Evolutionary conservation across 2,888 invertebrate genomes (phyloP).

Genomic region (Polydesmus complanatus): DNA sequence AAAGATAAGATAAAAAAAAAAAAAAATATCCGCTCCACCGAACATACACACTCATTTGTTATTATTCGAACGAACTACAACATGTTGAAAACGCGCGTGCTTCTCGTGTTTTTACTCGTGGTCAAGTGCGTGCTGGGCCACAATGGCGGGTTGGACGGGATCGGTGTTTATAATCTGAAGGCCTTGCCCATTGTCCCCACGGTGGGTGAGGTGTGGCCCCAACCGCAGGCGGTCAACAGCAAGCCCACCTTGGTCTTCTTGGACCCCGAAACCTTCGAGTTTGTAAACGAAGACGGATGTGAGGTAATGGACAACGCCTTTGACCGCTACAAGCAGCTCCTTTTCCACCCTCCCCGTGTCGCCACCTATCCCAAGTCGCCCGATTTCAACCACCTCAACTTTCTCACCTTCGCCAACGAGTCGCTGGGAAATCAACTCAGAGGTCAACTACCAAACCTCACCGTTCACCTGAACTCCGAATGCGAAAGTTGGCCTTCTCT

Average conservation of each 20-base stretch:
- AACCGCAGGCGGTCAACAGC: constrained; percentile 39
- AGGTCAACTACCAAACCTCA: constrained; percentile 38
- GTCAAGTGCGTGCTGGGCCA: too few species aligned
- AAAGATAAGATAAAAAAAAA: too few species aligned
- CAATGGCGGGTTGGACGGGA: too few species aligned
- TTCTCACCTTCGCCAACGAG: constrained; percentile 24
- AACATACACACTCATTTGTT: too few species aligned
- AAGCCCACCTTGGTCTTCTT: constrained; percentile 34
- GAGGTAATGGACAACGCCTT: constrained; percentile 43
- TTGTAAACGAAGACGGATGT: constrained; percentile 37
- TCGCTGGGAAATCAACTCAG: background rate
- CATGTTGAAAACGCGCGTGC: too few species aligned
- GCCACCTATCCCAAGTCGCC: constrained; percentile 10
- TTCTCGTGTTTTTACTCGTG: too few species aligned
- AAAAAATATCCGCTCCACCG: too few species aligned
- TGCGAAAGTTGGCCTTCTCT: constrained; percentile 54
- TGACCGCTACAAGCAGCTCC: constrained; percentile 38
- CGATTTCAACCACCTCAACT: background rate
- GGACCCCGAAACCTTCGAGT: constrained; percentile 27
- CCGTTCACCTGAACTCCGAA: constrained; percentile 41
- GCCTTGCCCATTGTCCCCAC: too few species aligned
- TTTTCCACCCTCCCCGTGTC: constrained; percentile 26
- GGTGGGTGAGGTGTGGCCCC: constrained; percentile 52
- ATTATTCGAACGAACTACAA: too few species aligned
- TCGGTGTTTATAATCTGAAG: too few species aligned